phyloP scores from a whole-genome alignment of 2,797 vertebrate genomes.

The Enteromius fasciolatus region DNA sequence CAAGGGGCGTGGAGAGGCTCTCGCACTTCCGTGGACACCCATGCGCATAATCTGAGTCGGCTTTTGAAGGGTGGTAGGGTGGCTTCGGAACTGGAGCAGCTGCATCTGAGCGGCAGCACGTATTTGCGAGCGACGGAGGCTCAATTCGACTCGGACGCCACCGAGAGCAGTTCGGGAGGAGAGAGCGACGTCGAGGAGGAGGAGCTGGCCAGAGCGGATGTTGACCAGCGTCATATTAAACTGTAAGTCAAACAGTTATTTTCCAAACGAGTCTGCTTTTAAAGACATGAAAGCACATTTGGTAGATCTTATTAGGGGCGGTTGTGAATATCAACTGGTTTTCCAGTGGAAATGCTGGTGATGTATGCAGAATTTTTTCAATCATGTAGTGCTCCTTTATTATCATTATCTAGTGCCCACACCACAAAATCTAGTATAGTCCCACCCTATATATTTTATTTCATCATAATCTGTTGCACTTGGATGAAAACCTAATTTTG shows the following conservation, averaged over 20 bases:
- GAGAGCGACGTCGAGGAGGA: conserved; percentile 96
- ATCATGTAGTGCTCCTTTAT: not conserved
- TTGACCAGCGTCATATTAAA: conserved; percentile 89
- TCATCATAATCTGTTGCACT: not conserved
- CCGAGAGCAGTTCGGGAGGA: conserved; percentile 96
- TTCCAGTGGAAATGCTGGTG: not conserved
- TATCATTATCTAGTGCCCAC: not conserved
- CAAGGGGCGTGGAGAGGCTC: conserved; percentile 73
- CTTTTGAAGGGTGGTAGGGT: conserved; percentile 89
- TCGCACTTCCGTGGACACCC: conserved; percentile 83
- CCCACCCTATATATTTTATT: not conserved
- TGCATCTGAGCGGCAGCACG: conserved; percentile 89
- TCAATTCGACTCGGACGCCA: conserved; percentile 95
- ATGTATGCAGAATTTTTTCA: not conserved
- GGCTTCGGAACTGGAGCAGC: conserved; percentile 88
- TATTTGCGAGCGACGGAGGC: conserved; percentile 87
- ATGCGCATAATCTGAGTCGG: conserved; percentile 82
- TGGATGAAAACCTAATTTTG: too few species aligned
- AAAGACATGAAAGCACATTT: not conserved
- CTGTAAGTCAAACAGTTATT: conserved; percentile 84
- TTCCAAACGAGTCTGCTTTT: not conserved
- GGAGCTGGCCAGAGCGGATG: conserved; percentile 88
- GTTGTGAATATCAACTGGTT: not conserved
- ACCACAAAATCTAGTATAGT: not conserved
- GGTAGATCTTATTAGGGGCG: not conserved